Base-by-base conservation (phyloP, 1,140 invertebrate genomes). In the Mercenaria mercenaria region DNA sequence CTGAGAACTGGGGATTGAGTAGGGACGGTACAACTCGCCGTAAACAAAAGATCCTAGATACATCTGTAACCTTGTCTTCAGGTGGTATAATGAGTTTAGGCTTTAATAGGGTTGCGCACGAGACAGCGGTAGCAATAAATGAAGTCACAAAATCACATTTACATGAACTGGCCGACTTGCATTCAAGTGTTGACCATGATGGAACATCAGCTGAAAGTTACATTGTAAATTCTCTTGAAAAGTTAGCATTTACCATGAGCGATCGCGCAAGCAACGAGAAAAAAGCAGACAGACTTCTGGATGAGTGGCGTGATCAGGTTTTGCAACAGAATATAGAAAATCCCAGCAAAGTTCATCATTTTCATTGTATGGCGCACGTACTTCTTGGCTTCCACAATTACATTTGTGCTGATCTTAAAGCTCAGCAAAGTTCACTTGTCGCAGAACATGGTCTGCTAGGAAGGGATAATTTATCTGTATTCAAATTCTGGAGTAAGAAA, bases 291-390 rank as follows among this genome's bases (percentile, higher is more conserved):
- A 47, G 74, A 50, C 50, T 85, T 13, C 34, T 85, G 23, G 15
- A 13, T 29, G 67, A 72, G 23, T 85, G 67, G 83, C 23, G 80
- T 20, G 59, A 67, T 69, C 23, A 41, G 4, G 37, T n/a, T 47
- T 18, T 85, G 15, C 13, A 26, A 56, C 23, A 47, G 20, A n/a
- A 43, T 10, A 39, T 4, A 34, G 39, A 67, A 6, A 47, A 6
- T 50, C 59, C 67, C 43, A 39, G 18, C 0, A 52, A 47, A 0
- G 64, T 85, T 50, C 83, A 26, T 32, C 83, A n/a, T n/a, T 85
- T 85, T 74, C 23, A 87, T 34, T 87, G 84, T 61, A 87, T 76
- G 84, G 74, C 84, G 0, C 69, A 77, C 43, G 52, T 87, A 3
- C 23, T 87, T 0, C 72, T 87, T 26, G 69, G 74, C 0, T 79